Base-by-base conservation (phyloP, 2,888 invertebrate species). In the Aspidapion aeneum region DNA sequence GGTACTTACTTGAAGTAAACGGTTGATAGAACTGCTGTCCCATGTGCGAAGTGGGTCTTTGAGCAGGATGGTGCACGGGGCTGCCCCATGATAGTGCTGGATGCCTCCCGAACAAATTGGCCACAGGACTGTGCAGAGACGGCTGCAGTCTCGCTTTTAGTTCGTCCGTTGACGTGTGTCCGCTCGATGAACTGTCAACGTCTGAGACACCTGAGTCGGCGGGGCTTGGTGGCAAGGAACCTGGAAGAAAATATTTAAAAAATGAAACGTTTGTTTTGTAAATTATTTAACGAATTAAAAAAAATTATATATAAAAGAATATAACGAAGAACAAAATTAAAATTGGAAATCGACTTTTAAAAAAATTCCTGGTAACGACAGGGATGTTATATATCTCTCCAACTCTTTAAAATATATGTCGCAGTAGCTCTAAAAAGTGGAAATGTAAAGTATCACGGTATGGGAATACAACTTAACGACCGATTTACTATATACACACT, bases 171-270 rank as follows among this genome's bases (percentile, higher is more conserved):
- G 89, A 89, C 5, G 89, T 83, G 78, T 87, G 87, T 1, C 88
- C 91, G 70, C 83, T 84, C 73, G 94, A 95, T 69, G 95, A 95
- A 72, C 95, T 95, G 83, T 97, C 97, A 74, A 97, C 95, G 82
- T 97, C 97, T 64, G 95, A 96, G 60, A 97, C 96, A 67, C 97
- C 97, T 79, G 95, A 96, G 85, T 98, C 97, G 60, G 96, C 96
- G 68, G 97, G 97, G 80, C 96, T 96, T 61, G 97, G 96, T 68
- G 97, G 97, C 78, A 97, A 88, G 74, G 96, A 96, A 80, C 96
- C 96, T 93, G 84, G 1, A 76, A 74, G 57, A 67, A 66, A 58
- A 50, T 54, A 57, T 17, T n/a, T n/a, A n/a, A n/a, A n/a, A n/a
- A n/a, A n/a, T n/a, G n/a, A n/a, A n/a, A n/a, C n/a, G n/a, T n/a